Base-by-base conservation (phyloP, 2,113 vertebrate species). In the Notothenia rossii region DNA sequence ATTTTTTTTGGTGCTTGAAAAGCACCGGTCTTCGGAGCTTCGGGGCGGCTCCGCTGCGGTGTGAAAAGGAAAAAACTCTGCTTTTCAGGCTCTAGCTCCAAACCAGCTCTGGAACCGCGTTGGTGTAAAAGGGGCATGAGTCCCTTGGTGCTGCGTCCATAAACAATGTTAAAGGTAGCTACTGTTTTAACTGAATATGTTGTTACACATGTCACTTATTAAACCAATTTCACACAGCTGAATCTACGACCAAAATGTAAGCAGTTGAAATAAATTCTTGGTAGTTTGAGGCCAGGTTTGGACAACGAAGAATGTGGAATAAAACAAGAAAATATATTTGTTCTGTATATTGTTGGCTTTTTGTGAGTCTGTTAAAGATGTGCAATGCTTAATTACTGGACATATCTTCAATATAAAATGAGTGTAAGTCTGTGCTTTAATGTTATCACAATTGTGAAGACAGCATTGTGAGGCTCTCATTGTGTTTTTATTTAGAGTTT, bases 161-260 rank as follows among this genome's bases (percentile, higher is more conserved):
- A 77, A 43, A 54, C 56, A 46, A 17, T 43, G 40, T 70, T 15
- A 45, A 40, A 29, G 1, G 15, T 29, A 77, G 59, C 40, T 53
- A n/a, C 18, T 73, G 61, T 20, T 71, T 36, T 18, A 53, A 56
- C 17, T 64, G 22, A 53, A n/a, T n/a, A 53, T 54, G 51, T 10
- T 54, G 2, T 43, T 7, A 40, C 40, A 12, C 3, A 18, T 29
- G 12, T 33, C 25, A 29, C 5, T 22, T 1, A 40, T 60, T 59
- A 64, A 10, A 59, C 29, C 2, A 18, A 53, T n/a, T 43, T 12
- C 45, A 54, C 51, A 61, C 45, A 61, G 4, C 56, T 4, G 5
- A 40, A 22, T 20, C 25, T 40, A 18, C 7, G 10, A 8, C 17
- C 14, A 36, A 49, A 40, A 1, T 61, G 13, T 17, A 5, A 13